Evolutionary conservation across 2,888 invertebrate species (phyloP).

Genomic region (Priocnemis perturbator): DNA sequence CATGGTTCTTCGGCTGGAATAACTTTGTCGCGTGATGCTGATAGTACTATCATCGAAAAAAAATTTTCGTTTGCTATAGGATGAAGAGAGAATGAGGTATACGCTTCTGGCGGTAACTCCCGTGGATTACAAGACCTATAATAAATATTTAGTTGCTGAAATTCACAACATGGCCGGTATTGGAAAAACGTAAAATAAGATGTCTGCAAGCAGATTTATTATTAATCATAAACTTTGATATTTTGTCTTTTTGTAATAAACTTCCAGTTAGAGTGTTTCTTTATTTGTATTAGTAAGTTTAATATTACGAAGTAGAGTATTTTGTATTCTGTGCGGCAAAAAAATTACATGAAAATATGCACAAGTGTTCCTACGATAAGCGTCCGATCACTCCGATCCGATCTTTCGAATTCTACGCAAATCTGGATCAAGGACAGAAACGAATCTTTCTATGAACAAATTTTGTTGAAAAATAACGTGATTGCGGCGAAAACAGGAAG

Average conservation of each 20-base stretch:
- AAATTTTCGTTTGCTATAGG: conserved; percentile 78
- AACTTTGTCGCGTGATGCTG: background rate
- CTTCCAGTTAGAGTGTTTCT: background rate
- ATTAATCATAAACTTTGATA: conserved; percentile 12
- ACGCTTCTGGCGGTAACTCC: conserved; percentile 83
- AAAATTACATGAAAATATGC: too few relatives aligned
- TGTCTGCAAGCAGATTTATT: conserved; percentile 33
- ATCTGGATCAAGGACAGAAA: too few relatives aligned
- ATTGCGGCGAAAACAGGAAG: too few relatives aligned
- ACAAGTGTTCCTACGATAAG: too few relatives aligned
- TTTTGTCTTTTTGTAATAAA: background rate
- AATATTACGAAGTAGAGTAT: too few relatives aligned
- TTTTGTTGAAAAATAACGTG: too few relatives aligned
- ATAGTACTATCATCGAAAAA: conserved; percentile 42
- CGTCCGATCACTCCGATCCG: too few relatives aligned
- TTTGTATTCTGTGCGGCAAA: too few relatives aligned
- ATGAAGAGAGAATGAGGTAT: conserved; percentile 88
- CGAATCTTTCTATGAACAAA: too few relatives aligned
- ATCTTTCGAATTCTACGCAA: too few relatives aligned
- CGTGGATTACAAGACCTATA: conserved; percentile 87
- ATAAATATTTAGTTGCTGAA: conserved; percentile 82
- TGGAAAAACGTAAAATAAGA: conserved; percentile 59
- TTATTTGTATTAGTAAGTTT: too few relatives aligned
- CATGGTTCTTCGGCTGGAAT: background rate
- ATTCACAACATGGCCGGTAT: conserved; percentile 82